These are phyloP conservation scores for Chamaea fasciata DNA, from an alignment of 2,113 vertebrate species.

Conservation along the genomic window DNA sequence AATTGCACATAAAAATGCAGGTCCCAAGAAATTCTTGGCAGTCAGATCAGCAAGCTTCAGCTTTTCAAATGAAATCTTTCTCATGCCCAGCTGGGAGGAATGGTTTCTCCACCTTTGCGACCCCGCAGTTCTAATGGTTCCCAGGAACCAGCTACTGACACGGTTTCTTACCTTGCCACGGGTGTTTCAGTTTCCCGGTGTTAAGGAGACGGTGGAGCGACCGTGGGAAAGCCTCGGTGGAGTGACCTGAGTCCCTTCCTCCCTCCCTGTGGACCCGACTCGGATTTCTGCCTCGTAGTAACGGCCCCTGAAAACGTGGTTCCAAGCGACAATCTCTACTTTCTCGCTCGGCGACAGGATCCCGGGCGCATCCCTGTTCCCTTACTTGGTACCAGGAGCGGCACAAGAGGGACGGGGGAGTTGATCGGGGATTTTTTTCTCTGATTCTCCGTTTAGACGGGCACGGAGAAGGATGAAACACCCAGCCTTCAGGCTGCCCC, in stretches of 20 bases:
- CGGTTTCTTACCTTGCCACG: slow-evolving; percentile 20
- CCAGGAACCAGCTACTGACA: background rate
- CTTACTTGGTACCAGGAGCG: background rate
- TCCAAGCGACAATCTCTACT: background rate
- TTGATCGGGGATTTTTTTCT: background rate
- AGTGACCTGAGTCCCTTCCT: background rate
- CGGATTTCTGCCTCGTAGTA: background rate
- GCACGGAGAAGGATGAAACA: background rate
- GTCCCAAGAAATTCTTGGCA: background rate
- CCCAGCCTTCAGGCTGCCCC: background rate
- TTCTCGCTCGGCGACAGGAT: background rate
- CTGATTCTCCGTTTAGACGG: background rate
- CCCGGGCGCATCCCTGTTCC: background rate
- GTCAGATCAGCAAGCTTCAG: background rate
- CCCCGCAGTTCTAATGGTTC: background rate
- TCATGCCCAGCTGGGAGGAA: background rate
- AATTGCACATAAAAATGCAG: background rate
- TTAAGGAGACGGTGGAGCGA: background rate
- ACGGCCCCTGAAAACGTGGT: background rate
- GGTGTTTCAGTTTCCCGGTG: background rate
- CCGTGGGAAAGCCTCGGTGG: slow-evolving; percentile 17
- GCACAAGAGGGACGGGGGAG: background rate
- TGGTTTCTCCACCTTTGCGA: background rate
- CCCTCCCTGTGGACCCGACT: background rate
- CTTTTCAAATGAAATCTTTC: background rate